Evolutionary conservation across 2,888 invertebrate species (phyloP), one percentile per base, ranked within the genome.

Genomic region (Ptychoptera contaminata): DNA sequence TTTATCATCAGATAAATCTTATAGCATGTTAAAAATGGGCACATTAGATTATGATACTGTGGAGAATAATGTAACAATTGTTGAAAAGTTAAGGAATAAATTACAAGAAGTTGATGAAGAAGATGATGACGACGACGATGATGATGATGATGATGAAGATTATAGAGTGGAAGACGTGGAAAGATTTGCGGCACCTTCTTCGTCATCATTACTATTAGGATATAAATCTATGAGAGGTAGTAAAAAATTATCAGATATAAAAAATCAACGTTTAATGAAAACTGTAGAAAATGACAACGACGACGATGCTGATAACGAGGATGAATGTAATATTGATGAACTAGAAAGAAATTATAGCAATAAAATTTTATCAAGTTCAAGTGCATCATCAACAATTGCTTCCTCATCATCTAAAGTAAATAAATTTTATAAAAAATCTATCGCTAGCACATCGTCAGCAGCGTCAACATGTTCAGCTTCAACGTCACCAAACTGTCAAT

Each of bases 1-100:
- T 47, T 47, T 57, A 14, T 52, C 51, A 32, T 54, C 53, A 11
- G 54, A 54, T 37, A 52, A 52, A 45, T 52, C 53, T 40, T 52
- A 48, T 44, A 51, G 50, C 50, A 51, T 52, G 46, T 52, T 53
- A 45, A 36, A 36, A 36, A 36, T 36, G 14, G 15, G 14, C 7
- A 15, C 7, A 15, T 15, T 15, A 15, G 15, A 37, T 15, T 15
- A 37, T 37, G 30, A 31, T 43, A 35, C 11, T 37, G 31, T 31
- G 10, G 32, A 32, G 29, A 44, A 30, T 44, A 29, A 34, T 42
- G 15, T 23, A 34, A 36, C 35, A 16, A 14, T 37, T 34, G 23
- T 42, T 8, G 5, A 34, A 2, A 29, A 2, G 8, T 5, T 14
- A n/a, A 42, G 8, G n/a, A 42, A 41, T 10, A 40, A 37, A 23